A percentile compares a stretch with the other conserved stretches of the same genome.
Conservation (phyloP, 2,113 vertebrate genomes). For the Saccopteryx bilineata region DNA sequence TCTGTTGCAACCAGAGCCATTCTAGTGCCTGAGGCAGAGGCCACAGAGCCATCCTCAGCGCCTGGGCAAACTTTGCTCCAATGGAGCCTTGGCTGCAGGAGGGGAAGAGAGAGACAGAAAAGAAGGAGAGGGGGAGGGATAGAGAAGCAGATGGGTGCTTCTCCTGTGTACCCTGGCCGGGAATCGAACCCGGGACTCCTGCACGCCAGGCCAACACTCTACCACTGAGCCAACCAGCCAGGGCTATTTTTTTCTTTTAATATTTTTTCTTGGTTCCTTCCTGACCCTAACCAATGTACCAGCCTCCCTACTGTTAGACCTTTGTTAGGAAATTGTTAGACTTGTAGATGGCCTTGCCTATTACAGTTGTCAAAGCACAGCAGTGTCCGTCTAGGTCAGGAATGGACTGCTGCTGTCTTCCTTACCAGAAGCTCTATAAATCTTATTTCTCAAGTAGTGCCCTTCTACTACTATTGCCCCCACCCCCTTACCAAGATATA, state of each 20-base stretch:
- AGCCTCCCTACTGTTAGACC: conserved; percentile 6
- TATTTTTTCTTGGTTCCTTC: conserved; percentile 35
- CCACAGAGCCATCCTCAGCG: too few relatives aligned
- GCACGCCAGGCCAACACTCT: too few relatives aligned
- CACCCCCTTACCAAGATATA: neutral
- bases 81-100: too few relatives aligned
- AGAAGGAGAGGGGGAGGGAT: too few relatives aligned
- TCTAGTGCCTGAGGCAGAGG: too few relatives aligned
- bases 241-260: neutral
- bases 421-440: neutral
- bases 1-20: too few relatives aligned
- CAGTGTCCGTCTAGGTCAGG: neutral
- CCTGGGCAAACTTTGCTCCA: too few relatives aligned
- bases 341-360: neutral
- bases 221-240: too few relatives aligned
- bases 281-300: neutral
- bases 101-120: too few relatives aligned
- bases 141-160: too few relatives aligned
- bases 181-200: too few relatives aligned
- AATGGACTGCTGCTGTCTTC: neutral
- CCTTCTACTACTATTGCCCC: neutral
- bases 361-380: neutral
- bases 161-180: too few relatives aligned
- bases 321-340: conserved; percentile 40
- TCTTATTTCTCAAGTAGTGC: neutral